phyloP scores from a whole-genome alignment of 2,797 vertebrate species.

The Adelosebastes latens region DNA sequence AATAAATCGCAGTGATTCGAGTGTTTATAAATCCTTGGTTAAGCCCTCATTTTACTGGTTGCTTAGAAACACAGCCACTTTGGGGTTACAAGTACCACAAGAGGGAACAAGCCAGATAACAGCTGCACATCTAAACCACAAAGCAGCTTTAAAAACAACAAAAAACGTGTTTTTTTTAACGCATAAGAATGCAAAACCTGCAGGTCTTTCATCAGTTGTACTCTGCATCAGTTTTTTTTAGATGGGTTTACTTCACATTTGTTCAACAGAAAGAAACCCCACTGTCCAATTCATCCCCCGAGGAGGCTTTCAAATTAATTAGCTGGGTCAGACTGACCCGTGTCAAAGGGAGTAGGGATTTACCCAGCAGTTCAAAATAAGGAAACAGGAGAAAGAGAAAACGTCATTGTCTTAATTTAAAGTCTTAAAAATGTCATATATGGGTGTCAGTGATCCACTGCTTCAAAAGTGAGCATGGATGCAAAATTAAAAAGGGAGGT shows the following conservation, averaged over 20 bases:
- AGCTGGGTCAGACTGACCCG: conserved; percentile 82
- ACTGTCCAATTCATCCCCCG: conserved; percentile 60
- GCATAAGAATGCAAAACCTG: conserved; percentile 25
- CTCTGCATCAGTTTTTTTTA: conserved; percentile 19
- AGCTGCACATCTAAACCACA: conserved; percentile 18
- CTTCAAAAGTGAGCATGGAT: not conserved
- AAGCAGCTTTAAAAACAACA: conserved; percentile 25
- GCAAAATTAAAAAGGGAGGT: not conserved
- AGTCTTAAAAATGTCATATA: not conserved
- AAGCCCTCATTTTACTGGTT: conserved; percentile 90
- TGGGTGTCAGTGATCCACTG: not conserved
- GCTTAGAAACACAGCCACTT: conserved; percentile 89
- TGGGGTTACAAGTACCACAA: conserved; percentile 76
- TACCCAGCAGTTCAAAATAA: conserved; percentile 16
- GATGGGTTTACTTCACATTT: conserved; percentile 60
- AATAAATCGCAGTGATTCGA: conserved; percentile 81
- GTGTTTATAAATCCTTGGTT: conserved; percentile 89
- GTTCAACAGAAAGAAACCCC: conserved; percentile 55
- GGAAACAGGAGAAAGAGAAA: conserved; percentile 1
- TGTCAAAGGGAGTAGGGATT: conserved; percentile 60
- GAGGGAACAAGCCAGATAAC: conserved; percentile 52
- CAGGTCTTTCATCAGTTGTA: conserved; percentile 38
- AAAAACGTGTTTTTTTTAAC: conserved; percentile 19
- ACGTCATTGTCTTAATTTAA: not conserved
- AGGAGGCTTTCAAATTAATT: conserved; percentile 75